Evolutionary conservation across 2,113 vertebrate genomes (phyloP), one percentile per base, ranked within the genome.

Genomic region (Falco punctatus): DNA sequence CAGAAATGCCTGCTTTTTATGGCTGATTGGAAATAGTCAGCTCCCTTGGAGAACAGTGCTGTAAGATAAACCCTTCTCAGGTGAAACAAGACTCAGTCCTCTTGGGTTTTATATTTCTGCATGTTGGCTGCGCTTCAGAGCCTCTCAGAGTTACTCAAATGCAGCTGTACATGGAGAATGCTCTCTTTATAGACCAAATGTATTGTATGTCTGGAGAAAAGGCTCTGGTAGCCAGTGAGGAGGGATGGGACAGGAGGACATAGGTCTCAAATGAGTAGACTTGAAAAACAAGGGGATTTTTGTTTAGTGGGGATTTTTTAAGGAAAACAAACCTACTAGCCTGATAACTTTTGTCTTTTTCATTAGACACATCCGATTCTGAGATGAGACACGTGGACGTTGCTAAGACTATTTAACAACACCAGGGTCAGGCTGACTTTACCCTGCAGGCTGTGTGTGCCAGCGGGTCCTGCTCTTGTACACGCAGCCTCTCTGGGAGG

Each of bases 41-140:
- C 21, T 90, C 32, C 38, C 84, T 88, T 0, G 0, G 64, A 90
- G 84, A 95, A 12, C 78, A 77, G 52, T 14, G 74, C 71, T 82
- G 65, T 85, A 64, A 84, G 73, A 57, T 61, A 81, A 96, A 92
- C 78, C 71, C 1, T 0, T 81, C 89, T 78, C 94, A 88, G 95
- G 94, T 95, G 95, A 90, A 96, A 83, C n/a, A 73, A 70, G 89
- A 27, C 78, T 94, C 71, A 40, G 33, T 58, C 67, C 91, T 95
- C 96, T 44, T 91, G 81, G 55, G 92, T 95, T 96, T 97, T 96
- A 85, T 94, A 59, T 96, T 94, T 95, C 94, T 86, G 66, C 13
- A 5, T 48, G 33, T 94, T 97, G 95, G 92, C 96, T 92, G 92
- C 1, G 4, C 93, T 97, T 96, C 89, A 95, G 94, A 95, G 78